phyloP scores from a whole-genome alignment of 2,797 vertebrate species.

The Mormyrops boulengeri region DNA sequence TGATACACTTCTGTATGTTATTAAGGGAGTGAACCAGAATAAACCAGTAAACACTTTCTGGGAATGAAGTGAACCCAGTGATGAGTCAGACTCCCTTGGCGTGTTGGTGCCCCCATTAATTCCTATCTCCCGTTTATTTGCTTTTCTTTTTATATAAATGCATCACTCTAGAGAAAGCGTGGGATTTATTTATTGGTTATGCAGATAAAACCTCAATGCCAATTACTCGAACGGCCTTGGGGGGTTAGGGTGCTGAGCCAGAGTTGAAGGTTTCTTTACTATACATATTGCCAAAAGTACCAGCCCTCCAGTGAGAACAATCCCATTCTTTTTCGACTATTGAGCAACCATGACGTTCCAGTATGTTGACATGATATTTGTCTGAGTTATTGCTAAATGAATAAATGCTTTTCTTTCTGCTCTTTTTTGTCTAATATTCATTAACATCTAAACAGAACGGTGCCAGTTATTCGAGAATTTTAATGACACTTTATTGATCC shows the following conservation, averaged over 20 bases:
- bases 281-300: neutral
- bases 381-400: neutral
- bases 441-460: neutral
- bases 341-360: neutral
- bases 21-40: neutral
- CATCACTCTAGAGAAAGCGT: neutral
- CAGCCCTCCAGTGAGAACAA: neutral
- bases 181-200: neutral
- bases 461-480: too few species aligned
- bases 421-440: neutral
- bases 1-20: neutral
- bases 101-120: neutral
- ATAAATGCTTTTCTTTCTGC: neutral
- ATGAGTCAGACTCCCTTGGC: neutral
- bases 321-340: neutral
- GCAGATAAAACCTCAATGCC: neutral
- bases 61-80: neutral
- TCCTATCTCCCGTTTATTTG: neutral
- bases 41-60: neutral
- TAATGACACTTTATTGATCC: too few species aligned
- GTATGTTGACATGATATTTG: neutral
- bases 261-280: neutral
- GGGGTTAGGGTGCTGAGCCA: neutral
- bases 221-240: neutral
- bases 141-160: neutral